A percentile compares a stretch with the other conserved stretches of the same genome.
Conservation (phyloP, 2,113 vertebrate species). For the Aythya baeri region DNA sequence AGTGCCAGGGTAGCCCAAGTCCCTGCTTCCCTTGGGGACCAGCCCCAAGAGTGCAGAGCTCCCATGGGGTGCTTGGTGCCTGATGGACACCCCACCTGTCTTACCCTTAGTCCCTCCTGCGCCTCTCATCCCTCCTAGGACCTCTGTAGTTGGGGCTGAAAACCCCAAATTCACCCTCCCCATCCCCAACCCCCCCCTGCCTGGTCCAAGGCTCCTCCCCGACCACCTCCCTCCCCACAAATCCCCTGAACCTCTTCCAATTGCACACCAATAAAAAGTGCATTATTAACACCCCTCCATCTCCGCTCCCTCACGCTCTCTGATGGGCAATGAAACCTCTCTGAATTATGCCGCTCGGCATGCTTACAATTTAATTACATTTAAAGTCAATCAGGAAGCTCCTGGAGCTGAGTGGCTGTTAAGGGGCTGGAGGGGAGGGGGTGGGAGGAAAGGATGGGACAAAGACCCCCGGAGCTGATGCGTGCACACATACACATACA, state of each 20-base stretch:
- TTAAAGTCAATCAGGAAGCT: slow-evolving; percentile 55
- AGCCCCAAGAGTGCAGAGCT: rapidly evolving
- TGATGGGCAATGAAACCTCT: slow-evolving; percentile 46
- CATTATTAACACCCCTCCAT: slow-evolving; percentile 40
- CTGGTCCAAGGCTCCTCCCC: not conserved
- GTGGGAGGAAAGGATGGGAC: not conserved
- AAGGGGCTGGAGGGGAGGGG: not conserved
- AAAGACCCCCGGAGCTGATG: not conserved
- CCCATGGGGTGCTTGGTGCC: not conserved
- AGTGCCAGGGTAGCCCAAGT: not conserved
- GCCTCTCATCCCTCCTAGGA: not conserved
- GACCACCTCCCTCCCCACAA: not conserved
- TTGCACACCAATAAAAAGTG: slow-evolving; percentile 17
- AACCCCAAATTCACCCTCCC: not conserved
- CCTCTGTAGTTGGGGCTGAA: not conserved
- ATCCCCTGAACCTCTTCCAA: slow-evolving; percentile 18
- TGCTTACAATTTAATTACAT: slow-evolving; percentile 62
- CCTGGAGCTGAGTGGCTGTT: slow-evolving; percentile 35
- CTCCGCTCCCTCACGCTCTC: not conserved
- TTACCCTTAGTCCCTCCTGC: not conserved
- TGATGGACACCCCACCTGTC: not conserved
- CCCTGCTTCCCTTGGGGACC: not conserved
- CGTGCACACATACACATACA: too few relatives aligned
- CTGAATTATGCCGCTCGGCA: slow-evolving; percentile 33
- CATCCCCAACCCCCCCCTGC: not conserved